A percentile compares a stretch with the other conserved stretches of the same genome.
Conservation (phyloP, 2,113 vertebrate genomes). For the Phoxinus phoxinus region DNA sequence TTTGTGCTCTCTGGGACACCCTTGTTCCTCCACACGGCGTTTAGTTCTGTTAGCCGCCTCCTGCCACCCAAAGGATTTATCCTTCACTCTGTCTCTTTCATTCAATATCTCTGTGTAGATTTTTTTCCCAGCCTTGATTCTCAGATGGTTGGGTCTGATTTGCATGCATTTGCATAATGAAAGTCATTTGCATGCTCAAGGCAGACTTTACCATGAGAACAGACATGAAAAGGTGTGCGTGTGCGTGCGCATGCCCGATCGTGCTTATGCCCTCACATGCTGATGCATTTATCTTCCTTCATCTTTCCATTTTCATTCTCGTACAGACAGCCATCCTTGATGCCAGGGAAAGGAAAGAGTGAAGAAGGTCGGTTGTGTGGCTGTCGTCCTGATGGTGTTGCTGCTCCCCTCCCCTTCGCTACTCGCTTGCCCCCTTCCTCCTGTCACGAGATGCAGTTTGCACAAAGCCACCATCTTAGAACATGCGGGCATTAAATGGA, state of each 20-base stretch:
- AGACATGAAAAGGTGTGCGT: slow-evolving; percentile 85
- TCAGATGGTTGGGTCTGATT: slow-evolving; percentile 98
- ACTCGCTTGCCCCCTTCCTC: slow-evolving; percentile 75
- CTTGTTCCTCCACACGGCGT: slow-evolving; percentile 68
- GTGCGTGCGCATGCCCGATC: slow-evolving; percentile 55
- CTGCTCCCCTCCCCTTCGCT: slow-evolving; percentile 63
- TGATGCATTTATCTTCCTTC: slow-evolving; percentile 41
- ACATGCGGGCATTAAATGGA: slow-evolving; percentile 78
- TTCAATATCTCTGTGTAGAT: slow-evolving; percentile 77
- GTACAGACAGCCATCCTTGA: slow-evolving; percentile 35
- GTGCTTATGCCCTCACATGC: slow-evolving; percentile 31
- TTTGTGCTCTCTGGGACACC: slow-evolving; percentile 65
- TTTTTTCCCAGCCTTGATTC: slow-evolving; percentile 80
- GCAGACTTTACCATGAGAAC: slow-evolving; percentile 95
- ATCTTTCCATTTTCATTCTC: slow-evolving; percentile 43
- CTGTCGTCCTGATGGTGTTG: slow-evolving; percentile 62
- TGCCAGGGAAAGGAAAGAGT: slow-evolving; percentile 56
- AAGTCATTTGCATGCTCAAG: slow-evolving; percentile 98
- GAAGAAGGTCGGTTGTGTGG: slow-evolving; percentile 72
- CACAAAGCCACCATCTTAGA: slow-evolving; percentile 83
- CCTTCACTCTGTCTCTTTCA: slow-evolving; percentile 76
- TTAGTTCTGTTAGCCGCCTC: slow-evolving; percentile 75
- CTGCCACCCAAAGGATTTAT: slow-evolving; percentile 74
- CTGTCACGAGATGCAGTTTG: slow-evolving; percentile 69
- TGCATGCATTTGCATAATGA: slow-evolving; percentile 99